Evolutionary conservation across 2,797 vertebrate species (phyloP).

Genomic region (Eulemur coronatus): DNA sequence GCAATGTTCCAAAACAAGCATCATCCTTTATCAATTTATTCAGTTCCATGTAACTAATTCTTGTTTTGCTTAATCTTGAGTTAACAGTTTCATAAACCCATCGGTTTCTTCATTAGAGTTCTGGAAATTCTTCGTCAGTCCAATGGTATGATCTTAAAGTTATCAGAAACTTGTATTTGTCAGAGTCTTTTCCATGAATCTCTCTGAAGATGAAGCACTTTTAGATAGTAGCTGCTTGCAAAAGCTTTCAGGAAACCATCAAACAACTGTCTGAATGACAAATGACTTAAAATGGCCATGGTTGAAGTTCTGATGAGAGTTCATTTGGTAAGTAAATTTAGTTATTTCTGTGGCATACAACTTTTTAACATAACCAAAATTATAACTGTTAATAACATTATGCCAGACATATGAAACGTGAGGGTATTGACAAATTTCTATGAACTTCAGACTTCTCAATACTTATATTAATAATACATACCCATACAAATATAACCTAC

Average conservation of each 20-base stretch:
- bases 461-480: not conserved
- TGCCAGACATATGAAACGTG: not conserved
- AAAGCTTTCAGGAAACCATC: not conserved
- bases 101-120: not conserved
- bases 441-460: not conserved
- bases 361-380: not conserved
- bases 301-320: not conserved
- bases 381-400: not conserved
- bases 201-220: not conserved
- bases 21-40: not conserved
- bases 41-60: not conserved
- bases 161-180: not conserved
- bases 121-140: not conserved
- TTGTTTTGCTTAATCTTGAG: not conserved
- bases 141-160: not conserved
- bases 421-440: not conserved
- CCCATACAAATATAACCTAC: not conserved
- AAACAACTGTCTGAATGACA: not conserved
- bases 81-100: not conserved
- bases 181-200: not conserved
- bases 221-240: not conserved
- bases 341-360: not conserved
- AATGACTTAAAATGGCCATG: not conserved
- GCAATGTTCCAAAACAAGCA: not conserved
- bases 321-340: not conserved